Base-by-base conservation (phyloP, 2,113 vertebrate genomes). In the Eleginops maclovinus region DNA sequence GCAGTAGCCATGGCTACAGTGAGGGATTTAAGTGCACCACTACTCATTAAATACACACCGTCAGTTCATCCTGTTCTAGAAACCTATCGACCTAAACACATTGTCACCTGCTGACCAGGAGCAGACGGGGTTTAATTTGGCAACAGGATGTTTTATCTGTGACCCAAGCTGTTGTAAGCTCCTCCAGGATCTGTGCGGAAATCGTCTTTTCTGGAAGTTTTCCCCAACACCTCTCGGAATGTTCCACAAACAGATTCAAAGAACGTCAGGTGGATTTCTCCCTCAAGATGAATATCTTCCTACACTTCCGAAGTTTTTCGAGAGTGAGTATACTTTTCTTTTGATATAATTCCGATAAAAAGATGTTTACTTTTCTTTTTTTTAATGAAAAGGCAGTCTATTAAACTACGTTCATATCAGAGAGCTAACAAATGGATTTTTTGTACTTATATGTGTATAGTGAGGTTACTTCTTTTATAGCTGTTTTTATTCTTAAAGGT, bases 311-410 rank as follows among this genome's bases (percentile, higher is more conserved):
- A 83, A 59, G 67, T 85, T 89, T 65, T 47, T 65, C 47, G 79
- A 88, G 74, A 82, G 91, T 93, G 75, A 93, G 91, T 91, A 59
- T 1, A 53, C 22, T 13, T 24, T 22, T 0, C 4, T 16, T n/a
- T 21, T 6, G 5, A 9, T 28, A n/a, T 44, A 12, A 56, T 46
- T 9, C 8, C 46, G 31, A 49, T 49, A 3, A 28, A 28, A 15
- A 11, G 11, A 0, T 4, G 22, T 15, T 12, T 16, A 8, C 22
- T 19, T 1, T 4, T 4, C 16, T 58, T 24, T 54, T 9, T 31
- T 10, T 31, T 31, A 3, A 4, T 40, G 19, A 2, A 22, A 40
- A 1, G 14, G 3, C 10, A 14, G 24, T n/a, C 1, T 46, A n/a
- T 47, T 64, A 36, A 8, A 36, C 31, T 36, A 2, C 22, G 11